Evolutionary conservation across 1,140 invertebrate genomes (phyloP).

Genomic region (Drosophila bipectinata): DNA sequence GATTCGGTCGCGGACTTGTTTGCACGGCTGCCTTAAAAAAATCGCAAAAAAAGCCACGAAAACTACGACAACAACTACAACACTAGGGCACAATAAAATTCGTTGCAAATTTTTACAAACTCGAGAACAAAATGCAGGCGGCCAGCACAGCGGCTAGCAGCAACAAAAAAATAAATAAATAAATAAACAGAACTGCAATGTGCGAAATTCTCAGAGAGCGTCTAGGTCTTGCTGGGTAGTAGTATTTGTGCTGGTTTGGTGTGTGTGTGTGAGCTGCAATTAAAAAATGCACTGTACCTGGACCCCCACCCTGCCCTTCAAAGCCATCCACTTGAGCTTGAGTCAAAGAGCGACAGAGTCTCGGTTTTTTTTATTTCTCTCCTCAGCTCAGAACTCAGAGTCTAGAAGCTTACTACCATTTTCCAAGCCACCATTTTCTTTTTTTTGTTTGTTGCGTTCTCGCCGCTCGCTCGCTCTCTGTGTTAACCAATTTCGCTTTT

Average conservation of each 20-base stretch:
- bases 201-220: slow-evolving; percentile 50
- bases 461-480: slow-evolving; percentile 41
- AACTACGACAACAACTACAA: slow-evolving; percentile 20
- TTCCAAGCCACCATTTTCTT: slow-evolving; percentile 76
- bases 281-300: slow-evolving; percentile 72
- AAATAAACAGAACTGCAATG: slow-evolving; percentile 39
- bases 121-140: slow-evolving; percentile 68
- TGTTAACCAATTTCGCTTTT: slow-evolving; percentile 78
- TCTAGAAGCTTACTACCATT: slow-evolving; percentile 15
- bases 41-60: slow-evolving; percentile 42
- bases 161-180: slow-evolving; percentile 22
- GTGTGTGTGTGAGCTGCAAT: slow-evolving; percentile 57
- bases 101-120: slow-evolving; percentile 59
- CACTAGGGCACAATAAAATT: slow-evolving; percentile 14
- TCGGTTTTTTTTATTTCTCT: slow-evolving; percentile 16
- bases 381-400: background rate
- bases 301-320: slow-evolving; percentile 26
- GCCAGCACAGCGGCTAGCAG: slow-evolving; percentile 1
- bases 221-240: slow-evolving; percentile 16
- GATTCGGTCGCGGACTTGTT: slow-evolving; percentile 60
- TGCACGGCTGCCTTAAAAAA: slow-evolving; percentile 35
- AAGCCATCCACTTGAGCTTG: background rate
- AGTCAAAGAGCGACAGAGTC: slow-evolving; percentile 18
- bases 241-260: slow-evolving; percentile 31
- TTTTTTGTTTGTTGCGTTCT: slow-evolving; percentile 38